Evolutionary conservation across 2,888 invertebrate species (phyloP), one percentile per base, ranked within the genome.

Genomic region (Drosophila longiperda): DNA sequence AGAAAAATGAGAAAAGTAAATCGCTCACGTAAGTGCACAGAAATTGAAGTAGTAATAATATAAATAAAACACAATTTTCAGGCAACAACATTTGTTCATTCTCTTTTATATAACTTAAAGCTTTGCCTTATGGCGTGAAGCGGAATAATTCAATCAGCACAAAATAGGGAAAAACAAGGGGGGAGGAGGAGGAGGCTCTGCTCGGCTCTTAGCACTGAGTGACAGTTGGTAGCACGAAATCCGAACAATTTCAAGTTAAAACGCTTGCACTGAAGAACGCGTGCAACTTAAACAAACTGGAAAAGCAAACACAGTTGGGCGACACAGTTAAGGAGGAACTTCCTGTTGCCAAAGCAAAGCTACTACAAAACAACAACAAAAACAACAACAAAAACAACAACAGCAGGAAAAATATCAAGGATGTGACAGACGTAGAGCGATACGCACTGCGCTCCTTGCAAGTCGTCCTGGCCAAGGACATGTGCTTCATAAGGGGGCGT

Each of bases 271-370:
- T 78, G 74, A 59, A 72, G 66, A 65, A 73, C 65, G 77, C 82
- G 87, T 84, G 82, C 82, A 89, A 87, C 88, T 88, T 83, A 86
- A 87, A 88, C 76, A 90, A 80, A 84, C 89, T 88, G 90, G 89
- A 89, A 78, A 83, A 83, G 86, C 88, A 87, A 89, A 87, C 88
- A 79, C 89, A 74, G 79, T 75, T 75, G 65, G 72, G 81, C 88
- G 83, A 90, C 90, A 87, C 86, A 87, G 89, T 84, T 89, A 89
- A 85, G 85, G 84, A 85, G 84, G 77, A 89, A 87, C 85, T 85
- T 85, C 89, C 85, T 81, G 80, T 73, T 82, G 72, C 75, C 72
- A 67, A 68, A 82, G 80, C 78, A 62, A 48, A 62, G 75, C 80
- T 75, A 82, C 45, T 8, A 45, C 45, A 45, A 3, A 45, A 45